Evolutionary conservation across 2,797 vertebrate genomes (phyloP).

Genomic region (Manis javanica): DNA sequence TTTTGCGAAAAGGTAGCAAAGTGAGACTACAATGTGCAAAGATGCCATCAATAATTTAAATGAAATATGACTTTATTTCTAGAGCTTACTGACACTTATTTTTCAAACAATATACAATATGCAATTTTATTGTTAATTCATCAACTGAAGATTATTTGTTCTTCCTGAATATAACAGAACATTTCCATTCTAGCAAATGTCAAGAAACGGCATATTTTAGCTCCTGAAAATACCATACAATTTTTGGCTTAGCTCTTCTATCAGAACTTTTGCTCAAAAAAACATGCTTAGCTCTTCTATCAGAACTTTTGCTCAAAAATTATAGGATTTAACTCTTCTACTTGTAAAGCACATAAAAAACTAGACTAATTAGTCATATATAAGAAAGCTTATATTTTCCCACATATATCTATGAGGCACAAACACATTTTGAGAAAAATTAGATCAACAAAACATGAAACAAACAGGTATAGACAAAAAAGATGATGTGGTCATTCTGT

Average conservation of each 20-base stretch:
- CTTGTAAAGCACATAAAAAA: neutral
- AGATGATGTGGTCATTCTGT: neutral
- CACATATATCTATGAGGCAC: neutral
- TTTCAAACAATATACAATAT: neutral
- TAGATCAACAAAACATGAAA: neutral
- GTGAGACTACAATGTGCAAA: neutral
- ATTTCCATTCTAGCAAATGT: conserved; percentile 20
- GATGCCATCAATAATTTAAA: neutral
- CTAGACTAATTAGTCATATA: neutral
- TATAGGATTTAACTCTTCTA: neutral
- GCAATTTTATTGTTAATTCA: conserved; percentile 8
- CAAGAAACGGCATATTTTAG: conserved; percentile 12
- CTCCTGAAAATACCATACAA: neutral
- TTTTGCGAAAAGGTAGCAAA: conserved; percentile 1
- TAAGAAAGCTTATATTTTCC: neutral
- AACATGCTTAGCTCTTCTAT: neutral
- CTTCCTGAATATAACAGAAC: neutral
- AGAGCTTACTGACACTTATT: neutral
- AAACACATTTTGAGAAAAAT: neutral
- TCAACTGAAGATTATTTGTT: neutral
- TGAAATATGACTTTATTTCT: neutral
- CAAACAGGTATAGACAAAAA: neutral
- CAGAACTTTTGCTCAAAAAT: neutral
- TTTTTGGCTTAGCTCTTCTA: neutral
- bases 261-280: neutral